Base-by-base conservation (phyloP, 2,888 invertebrate genomes). In the Heliconius ethilla region DNA sequence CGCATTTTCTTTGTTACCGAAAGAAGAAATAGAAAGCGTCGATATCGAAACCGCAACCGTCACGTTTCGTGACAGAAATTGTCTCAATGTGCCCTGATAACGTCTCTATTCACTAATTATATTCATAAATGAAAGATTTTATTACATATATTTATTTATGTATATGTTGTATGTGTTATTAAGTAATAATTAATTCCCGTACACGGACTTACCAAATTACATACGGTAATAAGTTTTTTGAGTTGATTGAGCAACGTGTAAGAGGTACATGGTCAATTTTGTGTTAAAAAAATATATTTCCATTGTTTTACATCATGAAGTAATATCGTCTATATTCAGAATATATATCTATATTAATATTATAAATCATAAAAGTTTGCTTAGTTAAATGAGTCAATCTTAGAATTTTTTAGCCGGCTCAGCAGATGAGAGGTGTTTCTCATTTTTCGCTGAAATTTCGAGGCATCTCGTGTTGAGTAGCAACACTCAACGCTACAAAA, bases 171-270 rank as follows among this genome's bases (percentile, higher is more conserved):
- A 2, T 22, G 51, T 18, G 18, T 51, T 51, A 40, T 74, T 27
- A 27, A 63, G 33, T 63, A 45, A 45, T 29, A 27, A 51, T 72
- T 75, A 65, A 75, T 55, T 79, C 62, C 65, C 66, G 40, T 33
- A 72, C 40, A 73, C 45, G 37, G 69, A 74, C 65, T 70, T 70
- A 75, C 74, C 74, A 59, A 63, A 76, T 76, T 66, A 75, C 65
- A 70, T 65, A 51, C 70, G 9, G 0, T 55, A 78, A 76, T 80
- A 65, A 37, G 45, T 78, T 80, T 75, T 70, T 78, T 59, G 40
- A 74, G 74, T 13, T 51, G 6, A 74, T 80, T 76, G 45, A 63
- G 70, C 70, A 73, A 75, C 25, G n/a, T 69, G 40, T 45, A 79
- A 27, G 70, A 65, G 74, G 66, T 55, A 33, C 29, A 29, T 22